Percentiles rank a stretch among this genome's conserved stretches.
Conservation (phyloP, 2,888 invertebrate species). For the Nasonia oneida region DNA sequence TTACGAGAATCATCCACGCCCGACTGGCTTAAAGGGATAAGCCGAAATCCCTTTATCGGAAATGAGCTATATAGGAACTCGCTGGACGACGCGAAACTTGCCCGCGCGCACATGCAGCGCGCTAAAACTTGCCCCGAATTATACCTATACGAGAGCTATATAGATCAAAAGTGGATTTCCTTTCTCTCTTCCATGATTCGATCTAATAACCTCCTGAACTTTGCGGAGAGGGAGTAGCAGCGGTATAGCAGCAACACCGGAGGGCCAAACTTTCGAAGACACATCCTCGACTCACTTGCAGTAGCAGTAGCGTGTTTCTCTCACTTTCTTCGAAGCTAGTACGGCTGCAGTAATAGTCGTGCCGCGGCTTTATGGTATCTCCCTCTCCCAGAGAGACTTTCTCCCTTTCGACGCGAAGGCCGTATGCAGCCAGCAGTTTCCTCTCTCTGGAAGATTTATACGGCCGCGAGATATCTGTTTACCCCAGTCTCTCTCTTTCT, state of each 20-base stretch:
- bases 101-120: neutral
- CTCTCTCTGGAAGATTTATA: neutral
- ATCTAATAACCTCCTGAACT: slow-evolving; percentile 43
- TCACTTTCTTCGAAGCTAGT: neutral
- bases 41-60: slow-evolving; percentile 10
- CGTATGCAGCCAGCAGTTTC: neutral
- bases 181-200: slow-evolving; percentile 6
- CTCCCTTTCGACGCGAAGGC: neutral
- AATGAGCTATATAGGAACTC: slow-evolving; percentile 6
- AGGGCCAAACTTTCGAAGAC: slow-evolving; percentile 13
- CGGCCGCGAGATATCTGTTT: neutral
- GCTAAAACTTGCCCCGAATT: slow-evolving; percentile 46
- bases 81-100: slow-evolving; percentile 27
- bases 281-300: slow-evolving; percentile 1
- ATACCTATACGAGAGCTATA: neutral
- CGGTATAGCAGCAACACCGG: neutral
- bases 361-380: neutral
- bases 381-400: neutral
- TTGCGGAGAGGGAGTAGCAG: neutral
- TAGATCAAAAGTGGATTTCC: slow-evolving; percentile 19
- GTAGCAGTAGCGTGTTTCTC: neutral
- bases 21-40: slow-evolving; percentile 31
- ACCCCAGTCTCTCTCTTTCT: neutral
- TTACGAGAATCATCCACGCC: slow-evolving; percentile 13
- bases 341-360: neutral